phyloP scores from a whole-genome alignment of 2,888 invertebrate genomes.

The Strigamia maritima region DNA sequence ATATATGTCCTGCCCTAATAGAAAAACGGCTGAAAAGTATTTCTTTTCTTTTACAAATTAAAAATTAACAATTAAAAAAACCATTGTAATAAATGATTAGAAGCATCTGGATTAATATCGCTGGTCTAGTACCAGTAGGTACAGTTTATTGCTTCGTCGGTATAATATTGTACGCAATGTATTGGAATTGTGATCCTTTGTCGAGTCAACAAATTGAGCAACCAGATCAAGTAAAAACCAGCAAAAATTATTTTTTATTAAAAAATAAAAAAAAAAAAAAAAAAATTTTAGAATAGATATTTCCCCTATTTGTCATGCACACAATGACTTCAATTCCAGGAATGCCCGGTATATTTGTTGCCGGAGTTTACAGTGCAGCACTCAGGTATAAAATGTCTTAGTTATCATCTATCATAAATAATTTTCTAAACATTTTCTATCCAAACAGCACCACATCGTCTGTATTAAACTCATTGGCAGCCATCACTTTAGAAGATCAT shows the following conservation, averaged over 20 bases:
- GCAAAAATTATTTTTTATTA: not conserved
- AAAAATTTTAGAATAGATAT: conserved; percentile 60
- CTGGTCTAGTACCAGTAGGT: not conserved
- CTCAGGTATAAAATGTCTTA: conserved; percentile 58
- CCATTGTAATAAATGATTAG: not conserved
- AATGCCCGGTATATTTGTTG: conserved; percentile 81
- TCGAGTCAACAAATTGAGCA: conserved; percentile 32
- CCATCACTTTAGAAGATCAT: conserved; percentile 84
- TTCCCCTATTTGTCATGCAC: conserved; percentile 81
- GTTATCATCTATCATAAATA: not conserved
- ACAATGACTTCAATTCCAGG: conserved; percentile 72
- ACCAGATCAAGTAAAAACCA: conserved; percentile 31
- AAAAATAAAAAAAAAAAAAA: not conserved
- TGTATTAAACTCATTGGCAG: conserved; percentile 86
- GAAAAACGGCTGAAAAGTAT: conserved; percentile 31
- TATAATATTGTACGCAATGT: conserved; percentile 17
- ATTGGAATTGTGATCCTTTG: conserved; percentile 35
- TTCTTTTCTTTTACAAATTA: no score
- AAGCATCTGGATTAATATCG: conserved; percentile 18
- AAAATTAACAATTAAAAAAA: not conserved
- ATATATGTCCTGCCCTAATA: conserved; percentile 25
- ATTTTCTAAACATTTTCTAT: not conserved
- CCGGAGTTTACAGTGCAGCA: conserved; percentile 87
- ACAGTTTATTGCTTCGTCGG: conserved; percentile 31
- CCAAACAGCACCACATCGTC: conserved; percentile 84